Percentiles rank a stretch among this genome's conserved stretches.
Evolutionary conservation across 2,888 invertebrate species (phyloP).

Genomic region (Lithophane leautieri): DNA sequence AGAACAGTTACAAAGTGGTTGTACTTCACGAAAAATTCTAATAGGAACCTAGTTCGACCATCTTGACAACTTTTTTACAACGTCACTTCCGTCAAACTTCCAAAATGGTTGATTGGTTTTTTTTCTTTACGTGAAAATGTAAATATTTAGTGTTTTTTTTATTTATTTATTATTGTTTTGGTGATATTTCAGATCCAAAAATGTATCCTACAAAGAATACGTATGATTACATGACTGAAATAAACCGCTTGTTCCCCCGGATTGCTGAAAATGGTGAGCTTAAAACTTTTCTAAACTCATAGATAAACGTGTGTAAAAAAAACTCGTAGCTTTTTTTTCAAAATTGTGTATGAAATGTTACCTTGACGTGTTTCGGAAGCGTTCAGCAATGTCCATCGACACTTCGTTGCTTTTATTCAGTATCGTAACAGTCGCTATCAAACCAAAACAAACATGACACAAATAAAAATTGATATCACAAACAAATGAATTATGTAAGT

Average conservation of each 20-base stretch:
- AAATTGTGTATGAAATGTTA: neutral
- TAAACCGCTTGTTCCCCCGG: constrained; percentile 77
- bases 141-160: constrained; percentile 49
- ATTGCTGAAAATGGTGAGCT: constrained; percentile 77
- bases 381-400: neutral
- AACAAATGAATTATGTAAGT: constrained; percentile 14
- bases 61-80: neutral
- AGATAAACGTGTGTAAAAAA: too few species aligned
- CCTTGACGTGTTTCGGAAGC: neutral
- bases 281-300: neutral
- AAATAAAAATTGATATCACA: neutral
- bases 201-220: constrained; percentile 81
- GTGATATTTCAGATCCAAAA: constrained; percentile 68
- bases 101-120: constrained; percentile 54
- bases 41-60: constrained; percentile 4
- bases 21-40: neutral
- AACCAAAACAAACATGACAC: neutral
- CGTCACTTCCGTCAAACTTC: constrained; percentile 48
- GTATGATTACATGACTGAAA: constrained; percentile 76
- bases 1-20: neutral
- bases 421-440: neutral
- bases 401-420: neutral
- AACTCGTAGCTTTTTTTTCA: too few species aligned
- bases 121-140: constrained; percentile 50
- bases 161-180: constrained; percentile 43